Evolutionary conservation across 2,797 vertebrate genomes (phyloP).

Genomic region (Selene dorsalis): DNA sequence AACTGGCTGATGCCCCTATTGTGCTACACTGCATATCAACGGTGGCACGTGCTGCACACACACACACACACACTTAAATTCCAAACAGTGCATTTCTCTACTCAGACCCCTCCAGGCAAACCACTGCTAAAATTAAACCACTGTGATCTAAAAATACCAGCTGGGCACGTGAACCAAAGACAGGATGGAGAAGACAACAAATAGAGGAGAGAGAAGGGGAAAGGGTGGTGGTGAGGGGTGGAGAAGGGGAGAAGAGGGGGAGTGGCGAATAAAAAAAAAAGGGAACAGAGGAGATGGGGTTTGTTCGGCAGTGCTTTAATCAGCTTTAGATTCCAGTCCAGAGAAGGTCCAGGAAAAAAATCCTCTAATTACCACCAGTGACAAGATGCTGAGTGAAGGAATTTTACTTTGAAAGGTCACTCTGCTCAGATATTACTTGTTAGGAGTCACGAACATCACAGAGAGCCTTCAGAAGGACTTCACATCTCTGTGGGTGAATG

Average conservation of each 20-base stretch:
- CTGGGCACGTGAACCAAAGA: slow-evolving; percentile 58
- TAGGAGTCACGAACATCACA: neutral
- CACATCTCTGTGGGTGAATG: neutral
- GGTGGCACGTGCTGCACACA: slow-evolving; percentile 51
- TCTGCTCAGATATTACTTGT: neutral
- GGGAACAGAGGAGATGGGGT: slow-evolving; percentile 3
- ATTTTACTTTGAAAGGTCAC: slow-evolving; percentile 18
- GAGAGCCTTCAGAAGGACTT: neutral
- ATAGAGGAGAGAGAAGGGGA: slow-evolving; percentile 22
- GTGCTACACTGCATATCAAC: slow-evolving; percentile 35
- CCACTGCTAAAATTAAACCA: slow-evolving; percentile 77
- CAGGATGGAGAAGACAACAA: slow-evolving; percentile 61
- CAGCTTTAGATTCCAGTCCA: slow-evolving; percentile 24
- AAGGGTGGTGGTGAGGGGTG: neutral
- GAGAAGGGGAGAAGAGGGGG: neutral
- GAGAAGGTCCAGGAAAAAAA: neutral
- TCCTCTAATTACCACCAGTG: neutral
- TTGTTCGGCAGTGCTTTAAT: slow-evolving; percentile 36
- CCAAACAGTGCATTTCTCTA: slow-evolving; percentile 44
- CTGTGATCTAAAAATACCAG: slow-evolving; percentile 78
- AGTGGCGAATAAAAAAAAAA: neutral
- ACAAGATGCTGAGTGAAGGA: neutral
- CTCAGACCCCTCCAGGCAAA: slow-evolving; percentile 54
- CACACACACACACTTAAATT: slow-evolving; percentile 21
- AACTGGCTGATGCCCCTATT: neutral